A percentile compares a stretch with the other conserved stretches of the same genome.
Conservation (phyloP, 2,888 invertebrate genomes). For the Drosophila paracracens region DNA sequence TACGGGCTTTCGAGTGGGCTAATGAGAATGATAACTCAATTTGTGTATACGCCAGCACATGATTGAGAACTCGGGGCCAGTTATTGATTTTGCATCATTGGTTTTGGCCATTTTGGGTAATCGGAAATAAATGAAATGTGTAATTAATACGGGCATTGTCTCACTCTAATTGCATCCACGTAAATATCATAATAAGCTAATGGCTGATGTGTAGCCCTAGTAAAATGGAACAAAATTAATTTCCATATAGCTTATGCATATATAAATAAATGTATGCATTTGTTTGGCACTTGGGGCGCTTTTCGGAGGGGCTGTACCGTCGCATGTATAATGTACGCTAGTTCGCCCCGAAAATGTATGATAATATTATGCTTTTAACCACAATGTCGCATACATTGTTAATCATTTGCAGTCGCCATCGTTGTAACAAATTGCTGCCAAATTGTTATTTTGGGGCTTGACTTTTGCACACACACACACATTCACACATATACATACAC, state of each 20-base stretch:
- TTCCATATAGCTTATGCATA: constrained; percentile 53
- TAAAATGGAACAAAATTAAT: constrained; percentile 71
- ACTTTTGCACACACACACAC: constrained; percentile 52
- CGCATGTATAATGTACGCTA: constrained; percentile 20
- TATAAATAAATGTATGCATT: constrained; percentile 8
- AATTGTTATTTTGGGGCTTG: constrained; percentile 74
- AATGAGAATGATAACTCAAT: constrained; percentile 62
- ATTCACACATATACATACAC: constrained; percentile 22
- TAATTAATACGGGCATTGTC: constrained; percentile 72
- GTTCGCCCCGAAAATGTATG: constrained; percentile 55
- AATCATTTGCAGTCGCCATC: constrained; percentile 77
- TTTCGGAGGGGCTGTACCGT: neutral
- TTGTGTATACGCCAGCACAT: constrained; percentile 6
- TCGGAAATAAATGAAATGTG: constrained; percentile 72
- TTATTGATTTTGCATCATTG: constrained; percentile 70
- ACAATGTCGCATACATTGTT: constrained; percentile 76
- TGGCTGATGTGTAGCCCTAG: constrained; percentile 35
- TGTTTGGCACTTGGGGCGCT: constrained; percentile 14
- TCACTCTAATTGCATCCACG: constrained; percentile 63
- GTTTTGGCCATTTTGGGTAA: constrained; percentile 27
- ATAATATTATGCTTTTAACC: constrained; percentile 77
- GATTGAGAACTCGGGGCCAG: neutral
- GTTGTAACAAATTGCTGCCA: constrained; percentile 78
- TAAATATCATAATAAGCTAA: constrained; percentile 71
- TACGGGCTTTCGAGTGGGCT: constrained; percentile 34